A percentile compares a stretch with the other conserved stretches of the same genome.
Evolutionary conservation across 2,888 invertebrate genomes (phyloP).

Genomic region (Athalia cordata): DNA sequence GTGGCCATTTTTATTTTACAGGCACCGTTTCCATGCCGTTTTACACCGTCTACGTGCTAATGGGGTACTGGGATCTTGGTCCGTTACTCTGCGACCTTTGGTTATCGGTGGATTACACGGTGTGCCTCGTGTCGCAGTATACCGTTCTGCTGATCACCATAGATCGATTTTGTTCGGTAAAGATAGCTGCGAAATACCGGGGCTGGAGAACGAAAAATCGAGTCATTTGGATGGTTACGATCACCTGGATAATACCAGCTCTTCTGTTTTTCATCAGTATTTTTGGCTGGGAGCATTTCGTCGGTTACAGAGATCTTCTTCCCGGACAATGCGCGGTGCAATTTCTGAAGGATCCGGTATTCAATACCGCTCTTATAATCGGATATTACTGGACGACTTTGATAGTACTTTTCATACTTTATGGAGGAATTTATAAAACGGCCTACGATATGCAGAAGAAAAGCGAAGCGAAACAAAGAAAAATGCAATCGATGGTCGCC

Average conservation of each 20-base stretch:
- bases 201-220: constrained; percentile 96
- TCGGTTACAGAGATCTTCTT: constrained; percentile 90
- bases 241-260: constrained; percentile 98
- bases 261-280: constrained; percentile 98
- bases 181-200: constrained; percentile 97
- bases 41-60: constrained; percentile 97
- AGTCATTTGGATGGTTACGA: constrained; percentile 96
- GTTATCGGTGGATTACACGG: constrained; percentile 99
- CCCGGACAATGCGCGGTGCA: constrained; percentile 96
- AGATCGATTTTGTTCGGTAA: constrained; percentile 98
- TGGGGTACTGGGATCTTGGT: constrained; percentile 98
- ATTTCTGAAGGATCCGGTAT: constrained; percentile 97
- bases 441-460: constrained; percentile 98
- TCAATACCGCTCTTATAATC: constrained; percentile 97
- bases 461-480: constrained; percentile 95
- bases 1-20: constrained; percentile 70
- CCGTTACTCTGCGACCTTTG: constrained; percentile 97
- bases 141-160: constrained; percentile 99
- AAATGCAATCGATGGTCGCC: constrained; percentile 96
- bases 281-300: constrained; percentile 99
- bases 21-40: constrained; percentile 99
- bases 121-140: constrained; percentile 98
- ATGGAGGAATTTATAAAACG: constrained; percentile 97
- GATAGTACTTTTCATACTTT: constrained; percentile 94
- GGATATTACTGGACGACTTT: constrained; percentile 99